Evolutionary conservation across 2,797 vertebrate species (phyloP), one percentile per base, ranked within the genome.

Genomic region (Psittacula derbiana): DNA sequence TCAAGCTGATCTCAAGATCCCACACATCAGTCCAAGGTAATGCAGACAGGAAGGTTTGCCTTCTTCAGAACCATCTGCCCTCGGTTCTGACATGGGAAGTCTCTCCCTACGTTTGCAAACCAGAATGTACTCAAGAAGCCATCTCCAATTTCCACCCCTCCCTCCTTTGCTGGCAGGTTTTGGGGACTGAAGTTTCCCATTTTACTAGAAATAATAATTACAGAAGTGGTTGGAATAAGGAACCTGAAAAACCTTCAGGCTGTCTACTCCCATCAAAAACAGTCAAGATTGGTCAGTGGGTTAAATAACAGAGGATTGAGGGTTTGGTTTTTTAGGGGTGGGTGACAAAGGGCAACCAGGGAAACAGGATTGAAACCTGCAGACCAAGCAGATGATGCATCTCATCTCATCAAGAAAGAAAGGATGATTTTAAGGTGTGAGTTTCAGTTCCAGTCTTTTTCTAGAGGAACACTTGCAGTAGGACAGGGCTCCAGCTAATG

Each of bases 101-200:
- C 41, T 31, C 72, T 73, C 41, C 50, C 50, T 16, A 23, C 12
- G 3, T 31, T 55, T 73, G 18, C 24, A 80, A 30, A 31, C 18
- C 60, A 49, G n/a, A 30, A 66, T 30, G 1, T 6, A 55, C 20
- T 1, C 0, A 4, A 67, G 27, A 40, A 27, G 3, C 11, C 75
- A 76, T 8, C 13, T 70, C 47, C 6, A 6, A 24, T 44, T 46
- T 21, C 27, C 44, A 46, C 20, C 49, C 5, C 14, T 12, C 11
- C 4, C 46, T 23, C 4, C 18, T 70, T 47, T 8, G 6, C n/a
- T 57, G 40, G 19, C 5, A n/a, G 6, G 14, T 17, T 28, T 47
- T 6, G 14, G 31, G 23, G 24, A 61, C 36, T 55, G 36, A 70
- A 55, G 8, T 13, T 13, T 61, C 38, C 31, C 23, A 30, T 30